phyloP scores from a whole-genome alignment of 2,888 invertebrate genomes.

The Cistogaster globosa region DNA sequence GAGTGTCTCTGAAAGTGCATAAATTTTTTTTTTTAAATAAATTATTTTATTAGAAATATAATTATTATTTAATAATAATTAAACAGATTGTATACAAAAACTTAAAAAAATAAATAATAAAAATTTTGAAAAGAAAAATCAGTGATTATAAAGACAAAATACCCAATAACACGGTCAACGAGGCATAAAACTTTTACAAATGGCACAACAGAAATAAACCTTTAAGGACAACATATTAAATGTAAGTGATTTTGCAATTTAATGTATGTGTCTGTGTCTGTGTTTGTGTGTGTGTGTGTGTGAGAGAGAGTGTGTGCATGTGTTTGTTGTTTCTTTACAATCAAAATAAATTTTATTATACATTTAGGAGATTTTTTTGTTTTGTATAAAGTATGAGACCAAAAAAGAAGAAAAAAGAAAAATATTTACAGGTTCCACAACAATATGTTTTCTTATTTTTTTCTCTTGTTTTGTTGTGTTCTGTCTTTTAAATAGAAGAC shows the following conservation, averaged over 20 bases:
- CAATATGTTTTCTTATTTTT: not conserved
- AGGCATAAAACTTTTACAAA: conserved; percentile 39
- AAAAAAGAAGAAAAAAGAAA: not conserved
- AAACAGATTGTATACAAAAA: not conserved
- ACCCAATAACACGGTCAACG: conserved; percentile 48
- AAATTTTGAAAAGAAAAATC: conserved; percentile 28
- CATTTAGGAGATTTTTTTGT: conserved; percentile 39
- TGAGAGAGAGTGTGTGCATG: not conserved
- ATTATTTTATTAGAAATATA: not conserved
- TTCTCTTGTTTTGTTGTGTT: not conserved
- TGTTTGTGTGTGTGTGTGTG: conserved; percentile 14
- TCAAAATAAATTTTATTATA: conserved; percentile 26
- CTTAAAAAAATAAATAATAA: conserved; percentile 1
- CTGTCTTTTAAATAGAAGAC: not conserved
- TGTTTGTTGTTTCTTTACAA: not conserved
- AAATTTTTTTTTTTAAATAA: too few species aligned
- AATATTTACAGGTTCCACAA: not conserved
- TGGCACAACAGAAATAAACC: conserved; percentile 14
- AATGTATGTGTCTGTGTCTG: conserved; percentile 30
- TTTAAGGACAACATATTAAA: conserved; percentile 69
- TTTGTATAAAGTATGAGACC: not conserved
- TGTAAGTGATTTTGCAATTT: conserved; percentile 71
- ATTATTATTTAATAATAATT: not conserved
- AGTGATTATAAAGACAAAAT: conserved; percentile 58
- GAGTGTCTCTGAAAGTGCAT: not conserved